Evolutionary conservation across 2,888 invertebrate genomes (phyloP), one percentile per base, ranked within the genome.

Genomic region (Nasonovia ribisnigri): DNA sequence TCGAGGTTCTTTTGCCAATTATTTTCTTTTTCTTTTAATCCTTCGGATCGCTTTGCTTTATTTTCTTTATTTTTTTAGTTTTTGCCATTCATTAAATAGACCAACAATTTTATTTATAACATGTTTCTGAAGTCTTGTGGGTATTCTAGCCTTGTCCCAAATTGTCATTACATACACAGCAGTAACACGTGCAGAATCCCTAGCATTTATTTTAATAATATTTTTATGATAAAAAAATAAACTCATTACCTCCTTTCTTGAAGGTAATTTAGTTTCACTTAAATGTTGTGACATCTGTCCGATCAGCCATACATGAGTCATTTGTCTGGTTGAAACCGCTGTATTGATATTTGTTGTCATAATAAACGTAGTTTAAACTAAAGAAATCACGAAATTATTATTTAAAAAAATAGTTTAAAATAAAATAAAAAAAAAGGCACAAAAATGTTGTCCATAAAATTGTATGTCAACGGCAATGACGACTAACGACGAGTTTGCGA

Each of bases 111-210:
- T 57, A 57, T 57, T 8, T 84, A 84, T 84, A 84, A 84, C 43
- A 84, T 84, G 84, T 84, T 84, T 84, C 42, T 84, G 84, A 36
- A 84, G 84, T 42, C 42, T 84, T 84, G 84, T 84, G 84, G 84
- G 84, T 84, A 84, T 84, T 84, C 42, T 84, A 84, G 84, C 84
- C 36, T 84, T 84, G 6, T 84, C 84, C 84, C 84, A 84, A 84
- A 84, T 84, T 84, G 84, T 84, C 42, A 84, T 84, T 42, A 42
- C 42, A 84, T 84, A 84, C 20, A 42, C 36, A 84, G 84, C 42
- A 84, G 84, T 84, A 42, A 84, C n/a, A 84, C 84, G 84, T 42
- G 36, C 84, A 84, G 84, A 84, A 36, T 84, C 84, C 84, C 42
- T 84, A 42, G 42, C 36, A 36, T 84, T 84, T 84, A 42, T 42